Conservation (phyloP, 2,888 invertebrate species). For the Bibio marci region DNA sequence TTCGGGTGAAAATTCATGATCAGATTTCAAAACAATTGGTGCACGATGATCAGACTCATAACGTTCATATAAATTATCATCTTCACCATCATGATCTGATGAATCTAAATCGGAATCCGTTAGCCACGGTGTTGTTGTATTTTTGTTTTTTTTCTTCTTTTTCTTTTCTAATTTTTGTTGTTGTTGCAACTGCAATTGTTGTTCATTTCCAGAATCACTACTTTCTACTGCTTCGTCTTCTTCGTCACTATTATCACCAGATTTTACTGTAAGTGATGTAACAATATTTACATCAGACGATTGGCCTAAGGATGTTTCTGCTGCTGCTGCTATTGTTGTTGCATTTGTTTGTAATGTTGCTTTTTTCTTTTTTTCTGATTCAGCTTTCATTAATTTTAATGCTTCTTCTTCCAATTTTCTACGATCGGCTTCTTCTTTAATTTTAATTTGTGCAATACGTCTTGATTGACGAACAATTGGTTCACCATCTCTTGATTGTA, state of each 20-base stretch:
- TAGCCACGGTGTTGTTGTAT: conserved; percentile 7
- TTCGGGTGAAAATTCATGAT: conserved; percentile 87
- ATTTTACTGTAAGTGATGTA: no score
- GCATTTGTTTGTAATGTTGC: conserved; percentile 11
- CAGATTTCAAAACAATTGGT: conserved; percentile 48
- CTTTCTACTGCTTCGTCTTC: conserved; percentile 18
- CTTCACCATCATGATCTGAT: conserved; percentile 28
- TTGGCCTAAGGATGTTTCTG: no score
- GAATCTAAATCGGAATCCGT: conserved; percentile 18
- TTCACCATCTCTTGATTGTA: conserved; percentile 20
- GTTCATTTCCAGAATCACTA: conserved; percentile 21
- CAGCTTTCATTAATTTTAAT: conserved; percentile 45
- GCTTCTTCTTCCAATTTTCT: conserved; percentile 59
- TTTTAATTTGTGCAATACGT: conserved; percentile 73
- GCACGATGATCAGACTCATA: conserved; percentile 33
- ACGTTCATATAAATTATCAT: conserved; percentile 31
- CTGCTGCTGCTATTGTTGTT: no score
- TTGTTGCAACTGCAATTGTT: no score
- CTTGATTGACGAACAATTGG: conserved; percentile 55
- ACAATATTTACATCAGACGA: no score
- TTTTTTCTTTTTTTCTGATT: conserved; percentile 36
- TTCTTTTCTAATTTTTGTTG: conserved; percentile 19
- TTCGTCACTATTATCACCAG: conserved; percentile 19
- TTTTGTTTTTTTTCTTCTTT: conserved; percentile 7
- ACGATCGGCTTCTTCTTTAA: conserved; percentile 68